phyloP scores from a whole-genome alignment of 2,113 vertebrate species.

The Chascanopsetta lugubris region DNA sequence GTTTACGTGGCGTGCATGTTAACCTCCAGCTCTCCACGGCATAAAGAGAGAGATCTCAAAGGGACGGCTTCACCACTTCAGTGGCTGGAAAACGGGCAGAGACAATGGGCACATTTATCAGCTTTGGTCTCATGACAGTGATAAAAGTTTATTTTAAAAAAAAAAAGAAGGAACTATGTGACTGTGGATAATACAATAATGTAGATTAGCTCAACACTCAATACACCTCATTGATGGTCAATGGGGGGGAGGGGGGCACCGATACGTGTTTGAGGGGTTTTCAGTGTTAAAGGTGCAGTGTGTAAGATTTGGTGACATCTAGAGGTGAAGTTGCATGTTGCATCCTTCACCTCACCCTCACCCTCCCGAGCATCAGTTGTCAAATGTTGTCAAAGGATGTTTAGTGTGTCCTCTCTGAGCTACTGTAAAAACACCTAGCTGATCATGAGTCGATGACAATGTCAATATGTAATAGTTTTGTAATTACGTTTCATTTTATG shows the following conservation, averaged over 20 bases:
- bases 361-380: no score
- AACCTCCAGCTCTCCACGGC: not conserved
- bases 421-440: no score
- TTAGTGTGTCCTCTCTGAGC: no score
- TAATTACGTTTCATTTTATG: no score
- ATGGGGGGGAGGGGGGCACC: not conserved
- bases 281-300: no score
- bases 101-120: not conserved
- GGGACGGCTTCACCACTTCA: not conserved
- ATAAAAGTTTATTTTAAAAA: not conserved
- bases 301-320: no score
- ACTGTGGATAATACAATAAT: slow-evolving; percentile 9
- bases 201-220: not conserved
- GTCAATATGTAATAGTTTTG: no score
- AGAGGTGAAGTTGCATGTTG: no score
- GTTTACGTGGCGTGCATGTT: not conserved
- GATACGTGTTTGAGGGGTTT: not conserved
- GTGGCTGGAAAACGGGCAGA: not conserved
- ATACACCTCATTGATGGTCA: not conserved
- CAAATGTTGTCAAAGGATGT: no score
- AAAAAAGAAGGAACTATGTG: not conserved
- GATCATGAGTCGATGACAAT: no score
- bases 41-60: not conserved
- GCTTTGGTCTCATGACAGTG: not conserved
- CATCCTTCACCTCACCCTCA: no score